phyloP scores from a whole-genome alignment of 30 jellyfish, hydroid and myxozoan species.

The Clytia hemisphaerica region DNA sequence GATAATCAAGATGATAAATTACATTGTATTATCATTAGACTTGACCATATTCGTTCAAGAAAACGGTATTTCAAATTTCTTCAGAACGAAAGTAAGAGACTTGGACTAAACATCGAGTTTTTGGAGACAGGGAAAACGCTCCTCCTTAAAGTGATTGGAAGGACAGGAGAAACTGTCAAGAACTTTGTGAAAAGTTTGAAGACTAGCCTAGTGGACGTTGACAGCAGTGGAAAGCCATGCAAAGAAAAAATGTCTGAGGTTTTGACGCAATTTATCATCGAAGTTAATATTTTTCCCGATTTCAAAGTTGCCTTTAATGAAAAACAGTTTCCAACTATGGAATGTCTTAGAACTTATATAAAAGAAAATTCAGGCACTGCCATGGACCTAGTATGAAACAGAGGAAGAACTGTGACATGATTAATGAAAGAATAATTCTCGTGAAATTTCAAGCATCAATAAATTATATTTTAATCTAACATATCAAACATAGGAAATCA shows the following conservation, averaged over 20 bases:
- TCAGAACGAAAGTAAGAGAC: slow-evolving; percentile 5
- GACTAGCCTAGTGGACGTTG: slow-evolving; percentile 64
- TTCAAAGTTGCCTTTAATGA: too few species aligned
- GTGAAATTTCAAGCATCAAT: too few species aligned
- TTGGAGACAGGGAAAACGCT: slow-evolving; percentile 10
- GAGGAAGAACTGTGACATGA: too few species aligned
- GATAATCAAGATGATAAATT: background rate
- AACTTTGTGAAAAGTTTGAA: slow-evolving; percentile 44
- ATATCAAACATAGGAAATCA: too few species aligned
- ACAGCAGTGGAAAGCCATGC: slow-evolving; percentile 72
- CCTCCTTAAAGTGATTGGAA: slow-evolving; percentile 37
- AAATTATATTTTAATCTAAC: too few species aligned
- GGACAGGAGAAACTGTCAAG: background rate
- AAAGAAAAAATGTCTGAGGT: slow-evolving; percentile 57
- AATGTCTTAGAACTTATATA: too few species aligned
- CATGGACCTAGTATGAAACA: too few species aligned
- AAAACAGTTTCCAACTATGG: too few species aligned
- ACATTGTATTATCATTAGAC: slow-evolving; percentile 23
- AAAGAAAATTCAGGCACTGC: too few species aligned
- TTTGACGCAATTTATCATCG: background rate
- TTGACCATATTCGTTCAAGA: slow-evolving; percentile 59
- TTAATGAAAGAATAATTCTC: too few species aligned
- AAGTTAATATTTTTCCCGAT: too few species aligned
- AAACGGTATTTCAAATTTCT: slow-evolving; percentile 35
- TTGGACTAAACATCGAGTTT: slow-evolving; percentile 24